Base-by-base conservation (phyloP, 2,113 vertebrate species). In the Heterochromis multidens region DNA sequence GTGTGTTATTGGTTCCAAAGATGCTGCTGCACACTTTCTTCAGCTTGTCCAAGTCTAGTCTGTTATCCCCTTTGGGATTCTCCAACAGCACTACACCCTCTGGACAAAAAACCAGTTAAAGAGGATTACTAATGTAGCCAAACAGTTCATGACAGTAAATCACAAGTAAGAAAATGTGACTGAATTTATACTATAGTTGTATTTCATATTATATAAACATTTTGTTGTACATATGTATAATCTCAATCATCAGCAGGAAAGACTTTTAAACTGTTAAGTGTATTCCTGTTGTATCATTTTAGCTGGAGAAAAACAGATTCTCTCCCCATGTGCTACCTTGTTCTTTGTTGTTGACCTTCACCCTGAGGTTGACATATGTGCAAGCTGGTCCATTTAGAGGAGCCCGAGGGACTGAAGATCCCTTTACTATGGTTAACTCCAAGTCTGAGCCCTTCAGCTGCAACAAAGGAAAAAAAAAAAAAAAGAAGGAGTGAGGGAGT, bases 361-460 rank as follows among this genome's bases (percentile, higher is more conserved):
- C 94, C 83, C 92, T 95, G 89, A 99, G 91, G 94, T 98, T 99
- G 93, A 99, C 95, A 1, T 97, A 98, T 35, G 97, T 93, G 79
- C 98, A 99, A 76, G 95, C 97, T 61, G 98, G 98, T 76, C 97
- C 97, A 46, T 83, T 93, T 7, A 92, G 31, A n/a, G 94, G 92
- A 6, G 23, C 84, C n/a, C 6, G 80, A 31, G 89, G 78, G 9
- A 70, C 84, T 19, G 95, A 81, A 0, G 95, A 90, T 2, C 97
- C 97, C 94, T 95, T 96, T 78, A 97, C 96, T 8, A 99, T 97
- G 2, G 97, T 97, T 35, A 99, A 96, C 88, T 98, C 97, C 93
- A 99, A 93, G 84, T 99, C 97, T 6, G 97, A 98, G 5, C 96
- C 97, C 93, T 99, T 99, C 92, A 99, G 93, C 98, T 99, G 89